Evolutionary conservation across 2,888 invertebrate species (phyloP).

Genomic region (Polietes domitor): DNA sequence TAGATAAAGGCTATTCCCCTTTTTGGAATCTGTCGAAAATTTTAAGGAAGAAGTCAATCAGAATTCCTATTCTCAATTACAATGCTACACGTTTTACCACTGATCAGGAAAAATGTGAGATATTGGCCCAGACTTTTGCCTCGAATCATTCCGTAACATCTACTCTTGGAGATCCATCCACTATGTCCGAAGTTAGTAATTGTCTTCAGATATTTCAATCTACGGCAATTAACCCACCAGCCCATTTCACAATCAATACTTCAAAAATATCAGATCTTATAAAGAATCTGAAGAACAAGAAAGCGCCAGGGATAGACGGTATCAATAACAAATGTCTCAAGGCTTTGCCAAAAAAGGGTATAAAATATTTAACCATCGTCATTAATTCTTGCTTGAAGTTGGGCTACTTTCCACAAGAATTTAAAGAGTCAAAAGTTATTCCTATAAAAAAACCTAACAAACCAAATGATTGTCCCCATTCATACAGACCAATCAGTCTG

Average conservation of each 20-base stretch:
- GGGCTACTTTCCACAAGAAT: slow-evolving; percentile 24
- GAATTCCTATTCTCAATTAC: slow-evolving; percentile 38
- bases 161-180: no score
- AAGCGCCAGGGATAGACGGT: not conserved
- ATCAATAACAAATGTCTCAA: slow-evolving; percentile 18
- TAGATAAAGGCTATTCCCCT: slow-evolving; percentile 44
- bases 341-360: slow-evolving; percentile 18
- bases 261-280: no score
- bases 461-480: not conserved
- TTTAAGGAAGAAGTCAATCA: slow-evolving; percentile 33
- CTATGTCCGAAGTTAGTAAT: no score
- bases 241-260: no score
- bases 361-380: not conserved
- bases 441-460: slow-evolving; percentile 43
- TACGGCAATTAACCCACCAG: no score
- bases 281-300: not conserved
- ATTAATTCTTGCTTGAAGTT: slow-evolving; percentile 26
- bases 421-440: slow-evolving; percentile 34
- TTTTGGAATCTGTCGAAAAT: slow-evolving; percentile 59
- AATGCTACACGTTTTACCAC: not conserved
- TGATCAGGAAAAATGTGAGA: slow-evolving; percentile 28
- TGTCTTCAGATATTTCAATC: no score
- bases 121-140: slow-evolving; percentile 34
- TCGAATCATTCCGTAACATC: slow-evolving; percentile 21
- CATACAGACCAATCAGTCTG: slow-evolving; percentile 29